phyloP scores from a whole-genome alignment of 2,888 invertebrate genomes.

The Erebia palarica region DNA sequence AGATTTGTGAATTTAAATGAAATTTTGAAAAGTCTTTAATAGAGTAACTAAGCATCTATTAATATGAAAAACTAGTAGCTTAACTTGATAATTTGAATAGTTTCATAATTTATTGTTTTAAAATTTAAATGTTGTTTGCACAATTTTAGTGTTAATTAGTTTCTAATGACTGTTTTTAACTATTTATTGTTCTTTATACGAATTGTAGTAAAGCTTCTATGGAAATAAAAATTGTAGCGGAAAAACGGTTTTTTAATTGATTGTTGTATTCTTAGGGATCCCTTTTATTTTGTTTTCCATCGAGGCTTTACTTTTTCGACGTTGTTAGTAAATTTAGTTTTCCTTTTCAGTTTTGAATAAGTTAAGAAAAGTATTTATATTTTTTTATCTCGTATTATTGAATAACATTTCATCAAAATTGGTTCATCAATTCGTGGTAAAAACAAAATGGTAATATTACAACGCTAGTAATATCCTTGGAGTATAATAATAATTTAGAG shows the following conservation, averaged over 20 bases:
- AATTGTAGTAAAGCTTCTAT: slow-evolving; percentile 45
- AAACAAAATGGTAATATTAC: no score
- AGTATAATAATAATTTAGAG: no score
- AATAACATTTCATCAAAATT: no score
- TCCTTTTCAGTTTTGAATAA: no score
- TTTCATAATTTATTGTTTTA: not conserved
- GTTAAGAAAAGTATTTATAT: no score
- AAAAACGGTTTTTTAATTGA: slow-evolving; percentile 15
- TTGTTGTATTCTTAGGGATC: slow-evolving; percentile 41
- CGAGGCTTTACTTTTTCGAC: slow-evolving; percentile 43
- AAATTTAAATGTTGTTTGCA: slow-evolving; percentile 3
- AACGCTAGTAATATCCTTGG: no score
- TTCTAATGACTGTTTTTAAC: not conserved
- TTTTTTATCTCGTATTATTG: no score
- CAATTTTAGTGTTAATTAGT: slow-evolving; percentile 10
- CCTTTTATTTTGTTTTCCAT: slow-evolving; percentile 36
- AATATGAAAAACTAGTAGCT: not conserved
- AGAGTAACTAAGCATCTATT: no score
- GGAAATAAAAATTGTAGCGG: slow-evolving; percentile 42
- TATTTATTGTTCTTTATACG: slow-evolving; percentile 5
- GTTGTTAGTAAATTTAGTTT: slow-evolving; percentile 19
- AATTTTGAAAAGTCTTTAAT: no score
- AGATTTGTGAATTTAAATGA: no score
- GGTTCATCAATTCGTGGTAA: no score
- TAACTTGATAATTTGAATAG: not conserved